phyloP scores from a whole-genome alignment of 35 echinoderm and acorn worm species.

The Apostichopus californicus region DNA sequence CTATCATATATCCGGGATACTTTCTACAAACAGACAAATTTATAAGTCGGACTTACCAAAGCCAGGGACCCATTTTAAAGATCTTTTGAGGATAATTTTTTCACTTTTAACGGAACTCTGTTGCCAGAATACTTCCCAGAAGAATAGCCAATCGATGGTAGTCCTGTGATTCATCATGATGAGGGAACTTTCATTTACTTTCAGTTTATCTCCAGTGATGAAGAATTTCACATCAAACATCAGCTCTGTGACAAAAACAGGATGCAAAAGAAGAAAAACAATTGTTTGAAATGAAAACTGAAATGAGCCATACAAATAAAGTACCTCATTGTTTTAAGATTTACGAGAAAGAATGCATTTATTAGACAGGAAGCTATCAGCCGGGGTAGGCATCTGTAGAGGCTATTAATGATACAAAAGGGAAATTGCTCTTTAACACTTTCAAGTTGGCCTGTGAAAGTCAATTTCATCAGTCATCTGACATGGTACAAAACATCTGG shows the following conservation, averaged over 20 bases:
- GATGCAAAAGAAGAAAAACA: not conserved
- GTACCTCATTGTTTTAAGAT: not conserved
- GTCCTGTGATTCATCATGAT: slow-evolving; percentile 77
- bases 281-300: not conserved
- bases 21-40: too few relatives aligned
- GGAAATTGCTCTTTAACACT: too few relatives aligned
- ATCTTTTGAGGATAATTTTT: slow-evolving; percentile 68
- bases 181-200: slow-evolving; percentile 39
- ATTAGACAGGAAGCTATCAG: too few relatives aligned
- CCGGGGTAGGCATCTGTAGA: too few relatives aligned
- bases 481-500: too few relatives aligned
- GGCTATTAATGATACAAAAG: too few relatives aligned
- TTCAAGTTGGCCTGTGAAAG: too few relatives aligned
- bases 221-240: slow-evolving; percentile 63
- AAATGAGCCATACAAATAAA: not conserved
- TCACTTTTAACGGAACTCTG: slow-evolving; percentile 53
- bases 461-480: too few relatives aligned
- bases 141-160: slow-evolving; percentile 67
- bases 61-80: slow-evolving; percentile 58
- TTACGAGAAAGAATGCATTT: not conserved
- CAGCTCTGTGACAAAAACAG: slow-evolving; percentile 51
- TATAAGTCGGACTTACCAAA: slow-evolving; percentile 35
- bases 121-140: slow-evolving; percentile 61
- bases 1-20: too few relatives aligned
- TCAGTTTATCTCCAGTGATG: slow-evolving; percentile 51